Percentiles rank a stretch among this genome's conserved stretches.
Evolutionary conservation across 2,797 vertebrate genomes (phyloP).

Genomic region (Halcyon badia): DNA sequence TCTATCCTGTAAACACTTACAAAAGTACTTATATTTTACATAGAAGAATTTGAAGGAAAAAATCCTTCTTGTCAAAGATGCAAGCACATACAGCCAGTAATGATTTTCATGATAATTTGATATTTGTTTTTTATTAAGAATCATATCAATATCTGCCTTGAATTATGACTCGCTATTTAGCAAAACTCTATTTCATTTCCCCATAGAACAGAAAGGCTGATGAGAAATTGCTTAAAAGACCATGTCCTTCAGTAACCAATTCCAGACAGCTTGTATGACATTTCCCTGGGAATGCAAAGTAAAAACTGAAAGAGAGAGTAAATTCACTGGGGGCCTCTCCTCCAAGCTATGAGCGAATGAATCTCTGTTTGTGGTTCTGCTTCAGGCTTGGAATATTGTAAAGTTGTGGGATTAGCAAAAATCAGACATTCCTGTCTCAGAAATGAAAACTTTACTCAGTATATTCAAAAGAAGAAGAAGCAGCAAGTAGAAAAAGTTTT

Average conservation of each 20-base stretch:
- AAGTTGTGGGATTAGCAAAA: constrained; percentile 74
- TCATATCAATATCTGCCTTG: constrained; percentile 25
- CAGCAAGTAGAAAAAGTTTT: constrained; percentile 54
- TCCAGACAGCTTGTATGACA: constrained; percentile 67
- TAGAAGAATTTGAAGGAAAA: not conserved
- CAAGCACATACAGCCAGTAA: not conserved
- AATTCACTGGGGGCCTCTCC: constrained; percentile 44
- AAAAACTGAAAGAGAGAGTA: constrained; percentile 54
- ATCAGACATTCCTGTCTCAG: constrained; percentile 73
- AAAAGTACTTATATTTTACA: not conserved
- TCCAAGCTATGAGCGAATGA: constrained; percentile 19
- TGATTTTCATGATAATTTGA: constrained; percentile 17
- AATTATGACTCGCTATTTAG: constrained; percentile 59
- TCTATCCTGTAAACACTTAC: not conserved
- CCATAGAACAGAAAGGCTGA: constrained; percentile 49
- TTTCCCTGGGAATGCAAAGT: constrained; percentile 66
- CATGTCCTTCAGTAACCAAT: constrained; percentile 51
- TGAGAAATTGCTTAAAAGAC: constrained; percentile 65
- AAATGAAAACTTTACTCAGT: constrained; percentile 62
- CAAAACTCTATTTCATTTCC: constrained; percentile 57
- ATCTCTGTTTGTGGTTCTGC: constrained; percentile 27
- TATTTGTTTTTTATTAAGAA: constrained; percentile 53
- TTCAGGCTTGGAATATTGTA: constrained; percentile 13
- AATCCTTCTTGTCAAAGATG: not conserved
- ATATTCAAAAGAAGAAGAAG: constrained; percentile 20